Base-by-base conservation (phyloP, 2,113 vertebrate genomes). In the Engystomops pustulosus region DNA sequence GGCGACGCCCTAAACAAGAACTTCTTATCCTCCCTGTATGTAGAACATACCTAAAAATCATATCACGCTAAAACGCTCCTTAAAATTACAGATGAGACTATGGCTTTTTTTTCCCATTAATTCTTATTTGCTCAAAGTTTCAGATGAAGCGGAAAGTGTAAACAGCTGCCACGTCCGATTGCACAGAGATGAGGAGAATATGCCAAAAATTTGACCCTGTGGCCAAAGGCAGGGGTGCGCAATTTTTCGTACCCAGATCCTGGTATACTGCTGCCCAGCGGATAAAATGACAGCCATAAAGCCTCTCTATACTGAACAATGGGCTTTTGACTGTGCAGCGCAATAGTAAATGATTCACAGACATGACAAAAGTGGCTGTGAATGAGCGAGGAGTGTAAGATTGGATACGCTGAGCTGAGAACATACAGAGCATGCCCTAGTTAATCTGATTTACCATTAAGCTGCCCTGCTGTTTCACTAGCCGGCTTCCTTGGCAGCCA, bases 381-480 rank as follows among this genome's bases (percentile, higher is more conserved):
- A 78, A 17, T 27, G 20, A 38, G 25, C 15, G 36, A 41, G 75
- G 38, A 25, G n/a, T 55, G 74, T 51, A 36, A 78, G 20, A 60
- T 25, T 10, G 18, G 51, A 23, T 23, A 77, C 18, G 3, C 20
- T 55, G 12, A 36, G 4, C 44, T 27, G 77, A 79, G 45, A 68
- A 71, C 44, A 51, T 17, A 70, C 67, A 70, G 69, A 34, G 44
- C 25, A 53, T n/a, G 30, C 65, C 49, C 44, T 23, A 65, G 68
- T 65, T 62, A 71, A 70, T 70, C 65, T 41, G 20, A 68, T 81
- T 70, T 70, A 55, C 5, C 34, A 69, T 81, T 30, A 81, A 71
- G 41, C 41, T 70, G 38, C 20, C 77, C 60, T 32, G 30, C 62
- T 23, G 41, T n/a, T 32, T 45, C 18, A 20, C 44, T 12, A 67